Conservation (phyloP, 2,888 invertebrate species). For the Melieria picta region DNA sequence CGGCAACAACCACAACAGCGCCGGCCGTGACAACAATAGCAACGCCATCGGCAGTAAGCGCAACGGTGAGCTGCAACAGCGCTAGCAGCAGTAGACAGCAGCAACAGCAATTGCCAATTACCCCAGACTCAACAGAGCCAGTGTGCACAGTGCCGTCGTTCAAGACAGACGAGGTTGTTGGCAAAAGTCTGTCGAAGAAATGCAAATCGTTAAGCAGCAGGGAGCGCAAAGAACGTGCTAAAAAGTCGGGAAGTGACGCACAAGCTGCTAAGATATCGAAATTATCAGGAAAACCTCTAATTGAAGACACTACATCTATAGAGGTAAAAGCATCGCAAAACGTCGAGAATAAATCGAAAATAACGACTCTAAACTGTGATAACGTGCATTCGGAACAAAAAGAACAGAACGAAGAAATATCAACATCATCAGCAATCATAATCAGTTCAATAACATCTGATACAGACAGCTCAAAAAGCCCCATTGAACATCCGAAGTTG, state of each 20-base stretch:
- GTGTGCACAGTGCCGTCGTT: conserved; percentile 44
- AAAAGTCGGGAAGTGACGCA: conserved; percentile 16
- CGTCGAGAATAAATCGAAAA: not conserved
- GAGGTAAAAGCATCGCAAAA: conserved; percentile 1
- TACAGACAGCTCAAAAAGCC: not conserved
- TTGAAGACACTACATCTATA: not conserved
- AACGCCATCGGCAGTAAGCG: conserved; percentile 32
- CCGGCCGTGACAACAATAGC: conserved; percentile 41
- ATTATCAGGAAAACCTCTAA: conserved; percentile 8
- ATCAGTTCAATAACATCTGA: not conserved
- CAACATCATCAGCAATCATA: conserved; percentile 11
- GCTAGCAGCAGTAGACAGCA: conserved; percentile 41
- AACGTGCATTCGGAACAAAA: conserved; percentile 10
- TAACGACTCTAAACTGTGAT: conserved; percentile 10
- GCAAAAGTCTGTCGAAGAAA: conserved; percentile 45
- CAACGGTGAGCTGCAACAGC: conserved; percentile 35
- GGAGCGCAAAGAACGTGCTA: conserved; percentile 42
- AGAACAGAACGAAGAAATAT: conserved; percentile 3
- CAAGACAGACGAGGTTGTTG: conserved; percentile 51
- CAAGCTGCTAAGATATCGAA: conserved; percentile 27
- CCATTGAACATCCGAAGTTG: not conserved
- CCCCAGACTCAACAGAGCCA: conserved; percentile 48
- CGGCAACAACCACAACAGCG: conserved; percentile 46
- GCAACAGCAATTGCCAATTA: conserved; percentile 48
- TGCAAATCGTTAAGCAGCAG: conserved; percentile 40